Conservation (phyloP, 2,113 vertebrate genomes). For the Cavia porcellus region DNA sequence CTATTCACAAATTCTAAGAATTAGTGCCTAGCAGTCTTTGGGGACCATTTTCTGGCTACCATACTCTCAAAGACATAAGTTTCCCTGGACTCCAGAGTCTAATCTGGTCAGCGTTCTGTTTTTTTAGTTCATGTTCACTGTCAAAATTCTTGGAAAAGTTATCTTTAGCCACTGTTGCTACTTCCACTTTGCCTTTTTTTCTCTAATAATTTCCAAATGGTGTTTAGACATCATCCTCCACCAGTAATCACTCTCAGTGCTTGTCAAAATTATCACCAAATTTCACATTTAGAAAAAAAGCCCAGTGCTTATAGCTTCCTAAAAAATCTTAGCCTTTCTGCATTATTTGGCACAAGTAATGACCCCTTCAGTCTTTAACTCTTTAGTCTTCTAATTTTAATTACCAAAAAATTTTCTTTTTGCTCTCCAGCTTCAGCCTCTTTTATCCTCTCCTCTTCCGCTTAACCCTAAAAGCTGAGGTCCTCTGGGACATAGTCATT, state of each 20-base stretch:
- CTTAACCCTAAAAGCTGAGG: background rate
- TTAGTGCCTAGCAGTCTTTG: background rate
- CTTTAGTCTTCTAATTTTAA: background rate
- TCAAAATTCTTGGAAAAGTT: conserved; percentile 28
- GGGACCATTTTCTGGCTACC: background rate
- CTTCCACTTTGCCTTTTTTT: background rate
- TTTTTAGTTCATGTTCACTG: conserved; percentile 13
- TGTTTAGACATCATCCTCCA: background rate
- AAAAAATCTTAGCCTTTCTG: background rate
- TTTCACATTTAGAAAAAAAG: background rate
- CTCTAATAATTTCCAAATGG: background rate
- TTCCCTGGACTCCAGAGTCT: background rate
- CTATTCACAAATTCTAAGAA: background rate
- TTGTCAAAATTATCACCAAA: conserved; percentile 15
- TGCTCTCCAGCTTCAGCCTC: background rate
- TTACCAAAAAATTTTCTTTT: background rate
- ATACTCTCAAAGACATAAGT: background rate
- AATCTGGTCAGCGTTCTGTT: background rate
- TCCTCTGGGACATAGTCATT: background rate
- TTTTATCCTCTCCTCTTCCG: background rate
- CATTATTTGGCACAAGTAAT: background rate
- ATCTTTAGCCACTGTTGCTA: background rate
- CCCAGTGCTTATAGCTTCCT: background rate
- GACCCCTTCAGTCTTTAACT: background rate
- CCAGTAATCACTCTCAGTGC: background rate